Base-by-base conservation (phyloP, 2,797 vertebrate species). In the Crenuchus spilurus region DNA sequence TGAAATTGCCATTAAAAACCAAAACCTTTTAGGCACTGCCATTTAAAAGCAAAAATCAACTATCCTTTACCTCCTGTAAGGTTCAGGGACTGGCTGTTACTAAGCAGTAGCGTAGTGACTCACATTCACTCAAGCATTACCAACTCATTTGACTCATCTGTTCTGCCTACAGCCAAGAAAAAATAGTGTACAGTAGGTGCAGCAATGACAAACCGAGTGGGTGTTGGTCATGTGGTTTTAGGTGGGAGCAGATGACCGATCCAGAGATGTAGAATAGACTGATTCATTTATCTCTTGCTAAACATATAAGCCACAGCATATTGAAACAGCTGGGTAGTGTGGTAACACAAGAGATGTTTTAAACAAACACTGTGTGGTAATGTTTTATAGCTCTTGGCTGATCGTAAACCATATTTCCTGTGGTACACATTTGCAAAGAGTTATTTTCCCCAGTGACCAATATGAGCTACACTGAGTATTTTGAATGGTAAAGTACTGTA, bases 251-350 rank as follows among this genome's bases (percentile, higher is more conserved):
- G 52, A 28, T 9, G 48, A 41, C 24, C 52, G 3, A 20, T 11
- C 20, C 62, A 41, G 24, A 51, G 31, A 24, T 44, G 24, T 49
- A n/a, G 28, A 26, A 31, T 6, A 26, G 30, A 9, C 14, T 16
- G 9, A 61, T 68, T 30, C 35, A 62, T 69, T 31, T 24, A 57
- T 57, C 6, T 30, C 30, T 10, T 0, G 1, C 33, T 37, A 58
- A 31, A 41, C 41, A 64, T 24, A 72, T 30, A 2, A 30, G 35
- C 42, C 41, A 31, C 16, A 35, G 46, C 7, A 30, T 79, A 77
- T 66, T 64, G 54, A 77, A 71, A 79, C 74, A 84, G 72, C 68
- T 78, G 77, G 61, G 6, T 51, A 31, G 58, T 55, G 51, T 62
- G 51, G 70, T 22, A 42, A 33, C 37, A 70, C 70, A 72, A 62